A percentile compares a stretch with the other conserved stretches of the same genome.
These are phyloP conservation scores for Pectinophora gossypiella DNA, from an alignment of 1,140 invertebrate species.

Conservation along the genomic window DNA sequence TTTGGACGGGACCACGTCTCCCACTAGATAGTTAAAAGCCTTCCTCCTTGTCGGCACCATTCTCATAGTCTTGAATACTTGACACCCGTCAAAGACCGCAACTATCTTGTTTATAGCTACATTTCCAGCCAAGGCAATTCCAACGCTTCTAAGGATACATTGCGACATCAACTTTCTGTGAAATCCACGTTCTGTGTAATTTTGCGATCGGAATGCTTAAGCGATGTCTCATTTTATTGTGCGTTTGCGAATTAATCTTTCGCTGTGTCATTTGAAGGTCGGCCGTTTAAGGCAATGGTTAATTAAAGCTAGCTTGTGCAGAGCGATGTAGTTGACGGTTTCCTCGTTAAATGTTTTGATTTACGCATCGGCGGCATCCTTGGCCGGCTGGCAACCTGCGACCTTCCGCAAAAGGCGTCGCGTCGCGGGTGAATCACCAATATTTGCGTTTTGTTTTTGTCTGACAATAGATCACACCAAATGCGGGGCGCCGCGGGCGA, in stretches of 20 bases:
- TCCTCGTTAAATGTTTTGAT: slow-evolving; percentile 47
- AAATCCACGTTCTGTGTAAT: slow-evolving; percentile 3
- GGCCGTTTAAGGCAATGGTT: slow-evolving; percentile 39
- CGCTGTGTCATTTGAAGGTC: slow-evolving; percentile 36
- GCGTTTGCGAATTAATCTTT: slow-evolving; percentile 40
- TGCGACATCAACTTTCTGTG: background rate
- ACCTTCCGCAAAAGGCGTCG: slow-evolving; percentile 51
- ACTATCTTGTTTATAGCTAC: background rate
- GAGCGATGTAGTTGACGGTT: slow-evolving; percentile 20
- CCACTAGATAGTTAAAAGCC: background rate
- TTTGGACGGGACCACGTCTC: slow-evolving; percentile 3
- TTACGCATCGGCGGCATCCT: slow-evolving; percentile 38
- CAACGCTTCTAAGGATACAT: background rate
- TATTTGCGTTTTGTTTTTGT: slow-evolving; percentile 34
- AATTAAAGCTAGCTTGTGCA: slow-evolving; percentile 42
- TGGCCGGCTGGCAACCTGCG: slow-evolving; percentile 43
- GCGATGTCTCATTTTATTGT: slow-evolving; percentile 15
- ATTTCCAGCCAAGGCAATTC: background rate
- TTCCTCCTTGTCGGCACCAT: background rate
- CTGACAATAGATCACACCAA: slow-evolving; percentile 30
- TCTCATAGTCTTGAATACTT: background rate
- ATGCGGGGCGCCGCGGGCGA: slow-evolving; percentile 24
- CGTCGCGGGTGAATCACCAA: slow-evolving; percentile 49
- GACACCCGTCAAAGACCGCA: background rate
- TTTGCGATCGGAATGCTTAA: slow-evolving; percentile 5